A percentile compares a stretch with the other conserved stretches of the same genome.
Conservation (phyloP, 2,113 vertebrate genomes). For the Perccottus glenii region DNA sequence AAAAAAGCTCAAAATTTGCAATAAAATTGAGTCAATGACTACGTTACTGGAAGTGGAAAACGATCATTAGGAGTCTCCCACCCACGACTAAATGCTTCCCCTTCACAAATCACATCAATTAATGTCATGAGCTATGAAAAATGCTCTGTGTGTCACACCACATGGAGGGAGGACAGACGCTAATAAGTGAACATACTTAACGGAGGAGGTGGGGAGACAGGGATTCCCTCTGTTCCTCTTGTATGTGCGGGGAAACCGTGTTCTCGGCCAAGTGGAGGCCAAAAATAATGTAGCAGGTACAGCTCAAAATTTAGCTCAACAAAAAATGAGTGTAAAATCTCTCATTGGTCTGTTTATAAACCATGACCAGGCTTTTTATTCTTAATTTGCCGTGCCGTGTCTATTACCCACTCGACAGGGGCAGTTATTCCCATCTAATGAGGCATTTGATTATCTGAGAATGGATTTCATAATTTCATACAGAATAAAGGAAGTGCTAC, state of each 20-base stretch:
- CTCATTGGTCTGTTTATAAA: slow-evolving; percentile 12
- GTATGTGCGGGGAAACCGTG: slow-evolving; percentile 37
- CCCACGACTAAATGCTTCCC: slow-evolving; percentile 78
- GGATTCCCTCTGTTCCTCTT: slow-evolving; percentile 64
- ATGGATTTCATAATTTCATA: slow-evolving; percentile 62
- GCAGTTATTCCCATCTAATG: slow-evolving; percentile 42
- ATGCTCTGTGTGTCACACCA: slow-evolving; percentile 76
- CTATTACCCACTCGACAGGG: slow-evolving; percentile 25
- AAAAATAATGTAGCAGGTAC: slow-evolving; percentile 54
- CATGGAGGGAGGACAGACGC: slow-evolving; percentile 74
- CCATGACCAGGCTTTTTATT: slow-evolving; percentile 7
- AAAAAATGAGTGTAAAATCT: slow-evolving; percentile 11
- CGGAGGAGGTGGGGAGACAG: slow-evolving; percentile 73
- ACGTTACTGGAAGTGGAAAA: slow-evolving; percentile 81
- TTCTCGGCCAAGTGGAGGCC: slow-evolving; percentile 36
- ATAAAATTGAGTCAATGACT: slow-evolving; percentile 77
- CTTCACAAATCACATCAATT: slow-evolving; percentile 83
- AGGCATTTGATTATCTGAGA: slow-evolving; percentile 63
- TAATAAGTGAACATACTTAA: slow-evolving; percentile 76
- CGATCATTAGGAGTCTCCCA: slow-evolving; percentile 83
- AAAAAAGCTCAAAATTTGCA: slow-evolving; percentile 71
- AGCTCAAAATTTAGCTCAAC: slow-evolving; percentile 10
- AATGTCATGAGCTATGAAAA: slow-evolving; percentile 79
- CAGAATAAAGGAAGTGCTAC: slow-evolving; percentile 57
- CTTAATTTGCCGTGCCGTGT: slow-evolving; percentile 14